These are phyloP conservation scores for Centruroides vittatus DNA, from an alignment of 1,140 invertebrate genomes.

Conservation along the genomic window DNA sequence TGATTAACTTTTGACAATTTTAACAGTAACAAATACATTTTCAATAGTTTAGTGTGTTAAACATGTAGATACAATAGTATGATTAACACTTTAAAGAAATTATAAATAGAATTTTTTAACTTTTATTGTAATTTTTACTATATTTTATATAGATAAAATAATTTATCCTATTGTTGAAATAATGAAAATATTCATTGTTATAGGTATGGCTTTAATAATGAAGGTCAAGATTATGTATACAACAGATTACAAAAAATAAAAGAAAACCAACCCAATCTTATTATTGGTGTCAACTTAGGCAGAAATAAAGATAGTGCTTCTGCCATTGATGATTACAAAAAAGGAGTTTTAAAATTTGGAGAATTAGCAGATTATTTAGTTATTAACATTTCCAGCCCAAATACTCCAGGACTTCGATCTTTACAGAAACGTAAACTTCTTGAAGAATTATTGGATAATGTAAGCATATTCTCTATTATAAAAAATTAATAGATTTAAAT, in stretches of 20 bases:
- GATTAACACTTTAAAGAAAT: no score
- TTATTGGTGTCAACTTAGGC: constrained; percentile 81
- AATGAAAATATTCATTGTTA: constrained; percentile 5
- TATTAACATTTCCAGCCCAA: constrained; percentile 82
- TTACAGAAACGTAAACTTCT: constrained; percentile 69
- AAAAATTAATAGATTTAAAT: no score
- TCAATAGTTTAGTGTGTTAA: no score
- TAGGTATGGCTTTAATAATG: constrained; percentile 88
- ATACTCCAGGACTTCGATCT: constrained; percentile 78
- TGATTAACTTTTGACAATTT: no score
- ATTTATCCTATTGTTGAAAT: not conserved
- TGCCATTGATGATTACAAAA: constrained; percentile 61
- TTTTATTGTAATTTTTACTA: no score
- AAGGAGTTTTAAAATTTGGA: constrained; percentile 58
- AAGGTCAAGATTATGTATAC: constrained; percentile 60
- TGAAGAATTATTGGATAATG: constrained; percentile 46
- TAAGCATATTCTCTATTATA: constrained; percentile 24
- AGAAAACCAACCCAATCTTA: constrained; percentile 9
- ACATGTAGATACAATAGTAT: no score
- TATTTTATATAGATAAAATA: no score
- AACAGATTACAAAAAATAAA: not conserved
- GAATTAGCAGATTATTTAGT: constrained; percentile 73
- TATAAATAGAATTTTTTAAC: no score
- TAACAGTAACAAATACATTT: no score
- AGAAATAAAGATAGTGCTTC: constrained; percentile 78